Percentiles rank a stretch among this genome's conserved stretches.
Evolutionary conservation across 2,888 invertebrate genomes (phyloP).

Genomic region (Lagria hirta): DNA sequence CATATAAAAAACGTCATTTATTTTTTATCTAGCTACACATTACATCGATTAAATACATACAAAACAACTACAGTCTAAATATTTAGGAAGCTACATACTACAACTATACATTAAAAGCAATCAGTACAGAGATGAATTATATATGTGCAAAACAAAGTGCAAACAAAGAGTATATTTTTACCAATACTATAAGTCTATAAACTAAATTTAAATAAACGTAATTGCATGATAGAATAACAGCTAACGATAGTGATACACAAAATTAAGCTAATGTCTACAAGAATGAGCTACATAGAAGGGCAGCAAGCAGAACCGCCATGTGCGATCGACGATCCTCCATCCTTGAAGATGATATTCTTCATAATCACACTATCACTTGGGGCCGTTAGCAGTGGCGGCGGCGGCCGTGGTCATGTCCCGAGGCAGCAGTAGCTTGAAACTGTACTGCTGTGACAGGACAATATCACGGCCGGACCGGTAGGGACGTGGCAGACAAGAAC

Average conservation of each 20-base stretch:
- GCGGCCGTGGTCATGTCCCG: slow-evolving; percentile 71
- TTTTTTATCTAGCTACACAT: slow-evolving; percentile 17
- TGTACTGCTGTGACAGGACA: slow-evolving; percentile 99
- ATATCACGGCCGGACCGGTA: slow-evolving; percentile 73
- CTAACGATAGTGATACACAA: slow-evolving; percentile 13
- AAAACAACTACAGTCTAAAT: slow-evolving; percentile 9
- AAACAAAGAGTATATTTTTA: slow-evolving; percentile 15
- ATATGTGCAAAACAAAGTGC: slow-evolving; percentile 15
- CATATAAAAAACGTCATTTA: slow-evolving; percentile 16
- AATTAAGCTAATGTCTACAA: slow-evolving; percentile 22
- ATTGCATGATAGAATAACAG: slow-evolving; percentile 17
- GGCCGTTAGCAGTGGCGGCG: slow-evolving; percentile 5
- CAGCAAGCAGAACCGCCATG: slow-evolving; percentile 26
- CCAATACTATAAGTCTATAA: too few relatives aligned
- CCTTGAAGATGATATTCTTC: slow-evolving; percentile 1
- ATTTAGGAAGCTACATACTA: slow-evolving; percentile 20
- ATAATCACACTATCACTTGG: slow-evolving; percentile 8
- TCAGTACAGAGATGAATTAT: neutral
- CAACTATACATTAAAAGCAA: slow-evolving; percentile 27
- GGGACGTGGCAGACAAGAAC: slow-evolving; percentile 46
- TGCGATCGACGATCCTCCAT: slow-evolving; percentile 10
- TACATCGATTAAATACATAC: slow-evolving; percentile 4
- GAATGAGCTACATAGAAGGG: slow-evolving; percentile 2
- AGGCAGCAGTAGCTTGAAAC: slow-evolving; percentile 82
- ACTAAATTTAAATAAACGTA: slow-evolving; percentile 1